These are phyloP conservation scores for Spea hammondii DNA, from an alignment of 2,797 vertebrate genomes.

Conservation along the genomic window DNA sequence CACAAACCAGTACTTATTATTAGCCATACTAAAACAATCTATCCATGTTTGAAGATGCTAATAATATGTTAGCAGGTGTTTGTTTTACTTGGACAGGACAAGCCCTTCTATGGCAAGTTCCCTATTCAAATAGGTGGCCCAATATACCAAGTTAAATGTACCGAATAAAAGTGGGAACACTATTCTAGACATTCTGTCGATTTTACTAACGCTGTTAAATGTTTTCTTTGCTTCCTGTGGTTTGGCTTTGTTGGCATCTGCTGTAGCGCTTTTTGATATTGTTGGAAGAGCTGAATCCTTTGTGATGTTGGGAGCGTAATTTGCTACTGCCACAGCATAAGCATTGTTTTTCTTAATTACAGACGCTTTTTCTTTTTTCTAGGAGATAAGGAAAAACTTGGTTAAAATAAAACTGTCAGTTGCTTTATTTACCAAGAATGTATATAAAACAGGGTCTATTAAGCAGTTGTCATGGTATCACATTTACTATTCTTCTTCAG, in stretches of 20 bases:
- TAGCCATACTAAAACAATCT: constrained; percentile 77
- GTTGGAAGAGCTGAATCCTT: constrained; percentile 87
- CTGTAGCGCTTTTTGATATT: constrained; percentile 83
- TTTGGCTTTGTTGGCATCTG: constrained; percentile 77
- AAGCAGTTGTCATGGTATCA: background rate
- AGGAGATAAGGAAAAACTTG: constrained; percentile 58
- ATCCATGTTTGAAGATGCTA: constrained; percentile 69
- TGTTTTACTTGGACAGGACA: constrained; percentile 80
- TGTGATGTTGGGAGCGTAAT: constrained; percentile 86
- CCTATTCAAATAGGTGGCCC: constrained; percentile 97
- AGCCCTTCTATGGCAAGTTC: constrained; percentile 92
- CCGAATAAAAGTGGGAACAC: constrained; percentile 96
- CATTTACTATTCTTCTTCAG: background rate
- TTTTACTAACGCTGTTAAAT: constrained; percentile 99
- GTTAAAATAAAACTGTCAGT: constrained; percentile 50
- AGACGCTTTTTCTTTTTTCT: constrained; percentile 91
- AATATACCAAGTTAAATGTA: constrained; percentile 95
- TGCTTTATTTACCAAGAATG: background rate
- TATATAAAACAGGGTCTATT: background rate
- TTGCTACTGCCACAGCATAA: constrained; percentile 91
- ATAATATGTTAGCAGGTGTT: constrained; percentile 52
- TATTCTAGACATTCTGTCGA: constrained; percentile 97
- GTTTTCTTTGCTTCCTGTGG: constrained; percentile 91
- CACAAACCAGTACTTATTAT: constrained; percentile 84
- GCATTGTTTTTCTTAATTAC: constrained; percentile 93